Evolutionary conservation across 2,113 vertebrate genomes (phyloP).

Genomic region (Otis tarda): DNA sequence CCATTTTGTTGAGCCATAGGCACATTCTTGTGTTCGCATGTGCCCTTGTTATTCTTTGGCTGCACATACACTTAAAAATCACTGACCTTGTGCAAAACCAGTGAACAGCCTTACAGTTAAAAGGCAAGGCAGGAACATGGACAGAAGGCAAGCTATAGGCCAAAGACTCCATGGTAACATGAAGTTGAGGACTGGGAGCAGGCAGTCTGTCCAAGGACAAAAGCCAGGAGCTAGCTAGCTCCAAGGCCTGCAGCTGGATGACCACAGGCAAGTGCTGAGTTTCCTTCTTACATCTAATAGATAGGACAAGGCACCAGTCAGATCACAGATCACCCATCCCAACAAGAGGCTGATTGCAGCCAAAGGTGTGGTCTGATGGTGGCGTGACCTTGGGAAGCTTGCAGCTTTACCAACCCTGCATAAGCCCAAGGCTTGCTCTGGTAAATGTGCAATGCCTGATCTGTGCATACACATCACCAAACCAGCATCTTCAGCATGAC

Average conservation of each 20-base stretch:
- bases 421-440: background rate
- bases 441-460: background rate
- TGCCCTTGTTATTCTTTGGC: background rate
- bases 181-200: background rate
- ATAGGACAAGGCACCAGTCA: background rate
- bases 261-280: background rate
- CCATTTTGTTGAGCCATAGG: background rate
- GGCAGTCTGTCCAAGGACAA: background rate
- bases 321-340: background rate
- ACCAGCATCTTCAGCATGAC: background rate
- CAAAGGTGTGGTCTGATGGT: background rate
- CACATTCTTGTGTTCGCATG: background rate
- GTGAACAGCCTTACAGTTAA: background rate
- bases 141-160: background rate
- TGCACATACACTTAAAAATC: background rate
- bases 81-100: background rate
- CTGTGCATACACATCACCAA: background rate
- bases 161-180: background rate
- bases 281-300: background rate
- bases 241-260: background rate
- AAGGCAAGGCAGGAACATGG: background rate
- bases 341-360: background rate
- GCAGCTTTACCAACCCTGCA: background rate
- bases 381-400: background rate
- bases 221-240: background rate